Conservation (phyloP, 2,888 invertebrate species). For the Dasysyrphus tricinctus region DNA sequence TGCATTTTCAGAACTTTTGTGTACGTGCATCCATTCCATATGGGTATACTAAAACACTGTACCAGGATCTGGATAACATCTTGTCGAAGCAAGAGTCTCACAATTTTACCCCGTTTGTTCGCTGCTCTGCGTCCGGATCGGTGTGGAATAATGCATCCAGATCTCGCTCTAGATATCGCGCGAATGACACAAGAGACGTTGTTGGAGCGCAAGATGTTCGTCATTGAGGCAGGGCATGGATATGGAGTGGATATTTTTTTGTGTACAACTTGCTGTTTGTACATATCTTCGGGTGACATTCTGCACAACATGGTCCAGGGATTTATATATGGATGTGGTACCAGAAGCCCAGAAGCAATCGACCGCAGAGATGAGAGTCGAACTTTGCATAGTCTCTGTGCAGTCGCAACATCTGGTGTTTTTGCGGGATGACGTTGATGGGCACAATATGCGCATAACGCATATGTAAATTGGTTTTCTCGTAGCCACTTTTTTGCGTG, state of each 20-base stretch:
- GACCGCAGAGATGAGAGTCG: constrained; percentile 60
- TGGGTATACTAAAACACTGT: constrained; percentile 26
- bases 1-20: constrained; percentile 36
- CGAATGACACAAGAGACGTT: constrained; percentile 69
- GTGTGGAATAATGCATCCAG: constrained; percentile 55
- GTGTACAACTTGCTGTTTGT: constrained; percentile 33
- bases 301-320: constrained; percentile 46
- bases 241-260: constrained; percentile 37
- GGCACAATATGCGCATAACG: constrained; percentile 55
- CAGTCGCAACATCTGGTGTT: constrained; percentile 62
- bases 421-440: constrained; percentile 60
- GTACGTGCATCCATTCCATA: constrained; percentile 26
- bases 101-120: constrained; percentile 12
- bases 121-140: constrained; percentile 23
- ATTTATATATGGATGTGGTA: constrained; percentile 28
- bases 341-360: constrained; percentile 54
- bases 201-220: constrained; percentile 64
- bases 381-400: constrained; percentile 11
- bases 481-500: constrained; percentile 51
- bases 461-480: constrained; percentile 62
- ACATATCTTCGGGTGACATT: constrained; percentile 51
- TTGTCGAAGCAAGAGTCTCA: constrained; percentile 47
- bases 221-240: constrained; percentile 69
- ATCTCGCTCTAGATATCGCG: constrained; percentile 60
- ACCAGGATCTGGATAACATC: constrained; percentile 68